Percentiles rank a stretch among this genome's conserved stretches.
phyloP scores from a whole-genome alignment of 2,888 invertebrate species.

The Drosophila maculinotata region DNA sequence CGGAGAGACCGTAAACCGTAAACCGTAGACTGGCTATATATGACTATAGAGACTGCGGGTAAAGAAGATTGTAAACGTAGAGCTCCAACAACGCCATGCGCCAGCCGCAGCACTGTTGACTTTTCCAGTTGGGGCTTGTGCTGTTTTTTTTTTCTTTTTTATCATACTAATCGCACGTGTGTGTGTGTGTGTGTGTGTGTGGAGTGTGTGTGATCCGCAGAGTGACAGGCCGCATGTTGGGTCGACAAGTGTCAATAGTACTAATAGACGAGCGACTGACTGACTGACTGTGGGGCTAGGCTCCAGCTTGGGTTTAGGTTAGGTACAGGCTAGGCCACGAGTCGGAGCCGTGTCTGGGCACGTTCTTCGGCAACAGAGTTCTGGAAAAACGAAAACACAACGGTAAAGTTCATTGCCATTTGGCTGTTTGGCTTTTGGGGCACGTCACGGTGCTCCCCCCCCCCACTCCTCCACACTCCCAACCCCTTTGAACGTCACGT shows the following conservation, averaged over 20 bases:
- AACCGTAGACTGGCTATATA: constrained; percentile 28
- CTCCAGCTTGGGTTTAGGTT: too few relatives aligned
- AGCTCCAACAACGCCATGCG: constrained; percentile 57
- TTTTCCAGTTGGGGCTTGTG: constrained; percentile 64
- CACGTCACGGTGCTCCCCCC: constrained; percentile 44
- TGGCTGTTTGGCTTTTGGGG: constrained; percentile 54
- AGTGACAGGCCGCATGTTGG: constrained; percentile 73
- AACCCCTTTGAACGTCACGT: constrained; percentile 37
- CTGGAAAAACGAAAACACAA: constrained; percentile 55
- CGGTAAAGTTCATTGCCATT: constrained; percentile 83
- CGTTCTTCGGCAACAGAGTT: constrained; percentile 43
- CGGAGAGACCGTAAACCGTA: constrained; percentile 24
- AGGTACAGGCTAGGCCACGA: constrained; percentile 3
- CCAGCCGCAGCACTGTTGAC: constrained; percentile 72
- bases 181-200: constrained; percentile 19
- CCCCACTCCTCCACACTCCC: background rate
- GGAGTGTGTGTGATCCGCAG: constrained; percentile 66
- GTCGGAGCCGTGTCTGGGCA: constrained; percentile 47
- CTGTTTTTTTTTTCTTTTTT: constrained; percentile 29
- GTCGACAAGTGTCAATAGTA: constrained; percentile 83
- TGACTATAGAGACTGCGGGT: constrained; percentile 17
- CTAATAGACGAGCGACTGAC: constrained; percentile 71
- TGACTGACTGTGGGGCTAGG: constrained; percentile 11
- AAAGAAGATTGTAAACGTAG: constrained; percentile 37
- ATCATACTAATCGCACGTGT: constrained; percentile 46